Base-by-base conservation (phyloP, 1,140 invertebrate species). In the Dendroctonus valens region DNA sequence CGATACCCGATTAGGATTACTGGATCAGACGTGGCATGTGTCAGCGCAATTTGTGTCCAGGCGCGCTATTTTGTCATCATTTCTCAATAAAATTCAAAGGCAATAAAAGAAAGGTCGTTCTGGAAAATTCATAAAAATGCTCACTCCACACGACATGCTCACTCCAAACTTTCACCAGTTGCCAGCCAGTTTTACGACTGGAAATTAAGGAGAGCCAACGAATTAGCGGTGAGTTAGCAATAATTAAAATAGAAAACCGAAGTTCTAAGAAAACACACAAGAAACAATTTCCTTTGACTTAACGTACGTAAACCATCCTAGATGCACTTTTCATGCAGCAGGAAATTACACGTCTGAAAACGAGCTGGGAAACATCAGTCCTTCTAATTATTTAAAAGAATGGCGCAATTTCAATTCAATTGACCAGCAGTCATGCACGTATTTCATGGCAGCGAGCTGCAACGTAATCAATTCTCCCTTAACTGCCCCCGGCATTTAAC, bases 11-110 rank as follows among this genome's bases (percentile, higher is more conserved):
- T 53, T 62, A 52, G 53, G 39, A 14, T 15, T 14, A 44, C 7
- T 39, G 46, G 58, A 59, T 59, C 58, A 49, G 50, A 8, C 9
- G 37, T 59, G 59, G 49, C 59, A 52, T 62, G 59, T 44, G 59
- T 62, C 44, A 38, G 50, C 9, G 59, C 59, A 60, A 60, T 60
- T 60, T 60, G 26, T 50, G 59, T 60, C 53, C 53, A 41, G 39
- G 53, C 40, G 2, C 9, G 9, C 39, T 41, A 55, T 55, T 55
- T 55, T 55, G 39, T 55, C 53, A 55, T 55, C 53, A 41, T 51
- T 51, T 15, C n/a, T 51, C 15, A 51, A n/a, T 51, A 51, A 12
- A 51, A n/a, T 12, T 51, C 7, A 15, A 0, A 51, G 15, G 50
- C 50, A n/a, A n/a, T 51, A 51, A 51, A 2, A 12, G 50, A 15